Base-by-base conservation (phyloP, 2,113 vertebrate genomes). In the Gymnocephalus cernua region DNA sequence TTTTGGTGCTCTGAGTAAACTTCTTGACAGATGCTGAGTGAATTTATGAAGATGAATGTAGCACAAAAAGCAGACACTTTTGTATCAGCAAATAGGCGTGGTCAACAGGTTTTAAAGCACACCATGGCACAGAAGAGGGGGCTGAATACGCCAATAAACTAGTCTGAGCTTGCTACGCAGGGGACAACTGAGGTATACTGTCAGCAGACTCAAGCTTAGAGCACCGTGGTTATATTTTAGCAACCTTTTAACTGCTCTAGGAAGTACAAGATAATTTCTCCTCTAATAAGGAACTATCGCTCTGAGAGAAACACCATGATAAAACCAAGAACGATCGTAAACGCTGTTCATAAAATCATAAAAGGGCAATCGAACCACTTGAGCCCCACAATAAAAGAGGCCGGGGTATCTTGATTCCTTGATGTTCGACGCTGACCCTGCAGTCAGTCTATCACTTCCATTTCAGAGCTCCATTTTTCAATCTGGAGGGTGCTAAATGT, bases 401-500 rank as follows among this genome's bases (percentile, higher is more conserved):
- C 66, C 70, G 7, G 81, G 69, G 81, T 45, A 41, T 83, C 77
- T 25, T 23, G 81, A 79, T 65, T 85, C 75, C 44, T 13, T 66
- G 8, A 56, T 76, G 86, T 86, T 82, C 59, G 3, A 62, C 50
- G 35, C 82, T 73, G 83, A 91, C 88, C 89, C 80, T 21, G 59
- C 67, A 74, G 57, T 81, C 86, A 35, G 75, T 77, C 88, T 27
- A 88, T 91, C 90, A 79, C 86, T 84, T 88, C 54, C 54, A 72
- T 90, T 91, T 75, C 82, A 75, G 62, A 73, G 88, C 86, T 84
- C 82, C 79, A 89, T 90, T 86, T 91, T 91, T 93, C 86, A 91
- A 87, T 91, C 90, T 80, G 86, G 79, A 73, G 82, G 74, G 79
- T 78, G 80, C 85, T 90, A 87, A 93, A 92, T 74, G 86, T 85